These are phyloP conservation scores for Zingel zingel DNA, from an alignment of 2,113 vertebrate species.

Conservation along the genomic window DNA sequence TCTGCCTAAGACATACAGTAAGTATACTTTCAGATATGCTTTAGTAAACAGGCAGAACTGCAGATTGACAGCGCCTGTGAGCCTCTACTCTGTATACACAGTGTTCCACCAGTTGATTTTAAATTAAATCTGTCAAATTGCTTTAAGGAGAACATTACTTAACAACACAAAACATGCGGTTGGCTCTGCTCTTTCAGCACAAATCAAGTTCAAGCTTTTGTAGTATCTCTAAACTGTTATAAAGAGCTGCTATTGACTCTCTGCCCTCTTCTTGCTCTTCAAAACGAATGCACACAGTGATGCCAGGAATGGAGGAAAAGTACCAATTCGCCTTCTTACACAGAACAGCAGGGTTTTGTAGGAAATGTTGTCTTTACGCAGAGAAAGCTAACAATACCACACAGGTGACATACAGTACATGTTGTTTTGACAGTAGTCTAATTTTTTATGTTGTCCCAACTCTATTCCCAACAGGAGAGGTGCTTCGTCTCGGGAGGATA, in stretches of 20 bases:
- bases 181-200: conserved; percentile 19
- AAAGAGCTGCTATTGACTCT: conserved; percentile 50
- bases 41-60: neutral
- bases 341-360: conserved; percentile 6
- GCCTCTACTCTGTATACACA: neutral
- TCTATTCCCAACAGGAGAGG: conserved; percentile 84
- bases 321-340: conserved; percentile 1
- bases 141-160: conserved; percentile 14
- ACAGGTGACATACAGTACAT: neutral
- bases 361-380: neutral
- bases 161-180: conserved; percentile 3
- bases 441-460: neutral
- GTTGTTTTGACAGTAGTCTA: neutral
- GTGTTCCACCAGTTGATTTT: neutral
- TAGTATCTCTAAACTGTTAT: conserved; percentile 20
- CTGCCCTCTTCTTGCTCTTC: conserved; percentile 33
- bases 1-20: neutral
- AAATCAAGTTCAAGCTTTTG: conserved; percentile 45
- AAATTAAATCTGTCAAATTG: conserved; percentile 7
- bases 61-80: neutral
- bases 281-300: conserved; percentile 39
- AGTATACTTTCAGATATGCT: neutral
- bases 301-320: conserved; percentile 2
- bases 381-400: neutral
- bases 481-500: conserved; percentile 90